Conservation (phyloP, 2,797 vertebrate genomes). For the Clarias platycephalus region DNA sequence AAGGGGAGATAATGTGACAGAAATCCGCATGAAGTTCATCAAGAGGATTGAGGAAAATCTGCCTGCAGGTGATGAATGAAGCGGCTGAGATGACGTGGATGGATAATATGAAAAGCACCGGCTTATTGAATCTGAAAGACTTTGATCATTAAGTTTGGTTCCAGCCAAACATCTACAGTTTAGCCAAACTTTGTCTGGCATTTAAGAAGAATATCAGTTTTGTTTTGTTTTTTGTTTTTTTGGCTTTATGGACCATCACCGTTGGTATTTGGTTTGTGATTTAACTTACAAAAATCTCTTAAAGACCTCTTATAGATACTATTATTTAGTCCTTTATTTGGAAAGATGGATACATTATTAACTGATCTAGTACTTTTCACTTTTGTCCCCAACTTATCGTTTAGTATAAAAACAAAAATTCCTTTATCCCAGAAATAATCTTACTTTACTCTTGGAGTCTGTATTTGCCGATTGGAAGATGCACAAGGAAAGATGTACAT, state of each 20-base stretch:
- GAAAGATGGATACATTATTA: background rate
- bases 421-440: background rate
- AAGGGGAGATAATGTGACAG: constrained; percentile 93
- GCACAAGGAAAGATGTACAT: constrained; percentile 18
- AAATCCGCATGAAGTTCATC: constrained; percentile 98
- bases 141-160: constrained; percentile 28
- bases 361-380: background rate
- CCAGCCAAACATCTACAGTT: constrained; percentile 21
- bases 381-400: background rate
- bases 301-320: background rate
- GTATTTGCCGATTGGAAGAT: constrained; percentile 15
- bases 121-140: constrained; percentile 47
- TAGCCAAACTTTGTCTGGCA: constrained; percentile 9
- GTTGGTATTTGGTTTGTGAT: background rate
- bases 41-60: constrained; percentile 97
- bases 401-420: background rate
- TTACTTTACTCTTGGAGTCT: constrained; percentile 1
- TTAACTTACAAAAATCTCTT: background rate
- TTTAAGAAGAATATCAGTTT: background rate
- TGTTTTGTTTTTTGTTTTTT: background rate
- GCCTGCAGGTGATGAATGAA: constrained; percentile 89
- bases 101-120: constrained; percentile 57
- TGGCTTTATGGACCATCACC: background rate
- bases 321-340: background rate
- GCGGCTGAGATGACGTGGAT: background rate